Evolutionary conservation across 2,797 vertebrate genomes (phyloP).

Genomic region (Sebastes cheni): DNA sequence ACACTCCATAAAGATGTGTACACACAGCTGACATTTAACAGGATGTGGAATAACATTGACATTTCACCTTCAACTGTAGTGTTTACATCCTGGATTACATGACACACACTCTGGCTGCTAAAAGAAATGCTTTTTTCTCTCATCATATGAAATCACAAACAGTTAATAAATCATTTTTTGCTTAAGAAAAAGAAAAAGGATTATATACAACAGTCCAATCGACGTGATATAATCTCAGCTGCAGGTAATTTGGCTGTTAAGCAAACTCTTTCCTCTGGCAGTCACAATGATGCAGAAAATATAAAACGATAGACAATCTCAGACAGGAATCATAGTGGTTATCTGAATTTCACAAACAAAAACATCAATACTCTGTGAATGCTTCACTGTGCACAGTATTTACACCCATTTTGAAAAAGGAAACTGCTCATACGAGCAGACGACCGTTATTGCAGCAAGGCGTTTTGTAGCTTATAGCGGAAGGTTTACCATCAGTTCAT

Average conservation of each 20-base stretch:
- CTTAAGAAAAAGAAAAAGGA: not conserved
- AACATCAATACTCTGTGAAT: conserved; percentile 30
- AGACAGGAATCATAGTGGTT: conserved; percentile 53
- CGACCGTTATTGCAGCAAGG: conserved; percentile 37
- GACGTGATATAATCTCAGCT: conserved; percentile 26
- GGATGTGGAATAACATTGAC: conserved; percentile 19
- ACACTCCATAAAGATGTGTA: conserved; percentile 22
- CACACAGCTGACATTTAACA: conserved; percentile 19
- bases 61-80: conserved; percentile 17
- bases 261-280: conserved; percentile 5
- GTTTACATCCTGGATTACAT: conserved; percentile 11
- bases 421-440: conserved; percentile 11
- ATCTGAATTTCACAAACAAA: conserved; percentile 41
- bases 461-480: conserved; percentile 34
- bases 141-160: conserved; percentile 22
- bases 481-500: conserved; percentile 12
- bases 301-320: conserved; percentile 8
- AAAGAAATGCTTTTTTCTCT: conserved; percentile 2
- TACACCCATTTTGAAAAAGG: conserved; percentile 31
- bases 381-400: conserved; percentile 50
- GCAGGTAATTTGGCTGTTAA: conserved; percentile 9
- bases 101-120: not conserved
- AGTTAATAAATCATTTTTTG: conserved; percentile 7
- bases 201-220: not conserved
- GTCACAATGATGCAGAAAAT: conserved; percentile 28